Base-by-base conservation (phyloP, 2,797 vertebrate species). In the Sebastes itinus region DNA sequence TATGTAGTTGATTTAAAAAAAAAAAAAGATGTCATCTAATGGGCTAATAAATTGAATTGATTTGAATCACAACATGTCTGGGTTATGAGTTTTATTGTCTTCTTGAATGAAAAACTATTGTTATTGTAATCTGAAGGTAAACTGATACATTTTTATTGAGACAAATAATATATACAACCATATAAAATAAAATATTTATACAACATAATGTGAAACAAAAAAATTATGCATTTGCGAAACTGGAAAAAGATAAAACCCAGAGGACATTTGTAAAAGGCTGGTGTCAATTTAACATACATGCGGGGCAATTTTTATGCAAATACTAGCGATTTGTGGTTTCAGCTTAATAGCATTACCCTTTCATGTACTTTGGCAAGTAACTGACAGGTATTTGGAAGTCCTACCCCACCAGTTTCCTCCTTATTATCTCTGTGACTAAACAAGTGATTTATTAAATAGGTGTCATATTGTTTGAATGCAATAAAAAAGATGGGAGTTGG, bases 31-130 rank as follows among this genome's bases (percentile, higher is more conserved):
- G 46, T 66, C 14, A 25, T 85, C 30, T 27, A 59, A 81, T 72
- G 22, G 27, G 27, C 58, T 33, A 89, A 88, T 90, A 90, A 89
- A 91, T 32, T 56, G 0, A 68, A 76, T 6, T 61, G 12, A 79
- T 87, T 62, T 66, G 12, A 87, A 80, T 64, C 38, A 68, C 22
- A 75, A 68, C 22, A 75, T 61, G 28, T 16, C 27, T 38, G 28
- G 4, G 4, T 58, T 27, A 9, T 28, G 28, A 46, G 27, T 87
- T 83, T 77, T 64, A 61, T 49, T 80, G 23, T 46, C n/a, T 0
- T 62, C 6, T 32, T 62, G 8, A 38, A 58, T 14, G 0, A 12
- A 54, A 52, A 66, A 30, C 7, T 64, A 25, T 46, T 46, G 3
- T 46, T 3, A 0, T 4, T 70, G 30, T 54, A 42, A 42, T 33